Evolutionary conservation across 2,113 vertebrate species (phyloP), one percentile per base, ranked within the genome.

Genomic region (Grantiella picta): DNA sequence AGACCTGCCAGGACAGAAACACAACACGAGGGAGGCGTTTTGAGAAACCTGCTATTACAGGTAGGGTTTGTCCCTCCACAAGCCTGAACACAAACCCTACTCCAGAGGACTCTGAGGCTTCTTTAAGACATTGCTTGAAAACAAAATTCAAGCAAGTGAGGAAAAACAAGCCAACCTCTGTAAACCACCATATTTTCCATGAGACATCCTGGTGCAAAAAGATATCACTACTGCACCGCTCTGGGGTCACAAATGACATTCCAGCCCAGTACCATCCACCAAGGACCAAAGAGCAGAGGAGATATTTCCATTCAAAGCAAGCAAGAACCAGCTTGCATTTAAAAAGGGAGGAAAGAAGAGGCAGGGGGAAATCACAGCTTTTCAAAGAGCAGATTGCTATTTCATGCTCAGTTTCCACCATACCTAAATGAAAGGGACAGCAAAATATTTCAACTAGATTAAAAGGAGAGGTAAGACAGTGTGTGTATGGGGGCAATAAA

Each of bases 321-420:
- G 87, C 84, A 87, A 92, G 93, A 86, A 53, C 94, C 88, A 88
- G 93, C 95, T 94, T 70, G 78, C 54, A 35, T 82, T 86, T 93
- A 36, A 96, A 70, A 69, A 93, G 28, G 54, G 60, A 35, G 17
- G 47, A 12, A 7, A 22, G 52, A 71, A 65, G 54, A 15, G 25
- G 5, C 1, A 6, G 10, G 42, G 21, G 40, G 3, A 49, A 92
- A 86, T 54, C 84, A 88, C 80, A 96, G 82, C 40, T 94, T 94
- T 60, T 89, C 60, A 53, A 88, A 65, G 80, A 91, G 80, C 13
- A 81, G 63, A 82, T 73, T 1, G 15, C 38, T 71, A 20, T 66
- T 92, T 92, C 33, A 65, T 49, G 82, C 83, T 95, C 49, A 33
- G 28, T 82, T 91, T 81, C 57, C 83, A 94, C 69, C 70, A 57